Evolutionary conservation across 2,113 vertebrate species (phyloP).

Genomic region (Baryphthengus martii): DNA sequence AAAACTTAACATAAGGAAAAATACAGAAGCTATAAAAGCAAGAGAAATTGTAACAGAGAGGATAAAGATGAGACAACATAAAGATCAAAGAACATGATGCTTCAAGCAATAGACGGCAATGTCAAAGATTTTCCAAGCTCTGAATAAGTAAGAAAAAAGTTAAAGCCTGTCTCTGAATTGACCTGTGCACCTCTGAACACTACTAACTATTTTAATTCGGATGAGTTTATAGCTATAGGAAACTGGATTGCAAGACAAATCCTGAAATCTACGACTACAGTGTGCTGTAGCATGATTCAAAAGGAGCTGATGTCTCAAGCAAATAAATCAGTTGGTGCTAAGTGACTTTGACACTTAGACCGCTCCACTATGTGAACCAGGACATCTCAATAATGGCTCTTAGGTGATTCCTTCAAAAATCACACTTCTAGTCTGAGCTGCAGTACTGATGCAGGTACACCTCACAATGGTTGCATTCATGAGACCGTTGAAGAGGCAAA

Average conservation of each 20-base stretch:
- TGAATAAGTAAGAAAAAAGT: background rate
- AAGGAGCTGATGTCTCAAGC: background rate
- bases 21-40: constrained; percentile 36
- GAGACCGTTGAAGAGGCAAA: background rate
- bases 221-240: background rate
- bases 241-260: background rate
- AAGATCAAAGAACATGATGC: constrained; percentile 53
- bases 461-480: background rate
- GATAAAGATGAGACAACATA: constrained; percentile 49
- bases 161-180: constrained; percentile 8
- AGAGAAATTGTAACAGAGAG: constrained; percentile 15
- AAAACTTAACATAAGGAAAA: constrained; percentile 57
- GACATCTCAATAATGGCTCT: background rate
- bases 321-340: background rate
- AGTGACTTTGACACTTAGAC: background rate
- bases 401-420: background rate
- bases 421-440: background rate
- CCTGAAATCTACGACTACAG: background rate
- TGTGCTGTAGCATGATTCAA: background rate
- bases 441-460: background rate
- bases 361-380: background rate
- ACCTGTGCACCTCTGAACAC: constrained; percentile 20
- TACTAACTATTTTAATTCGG: background rate
- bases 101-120: constrained; percentile 34
- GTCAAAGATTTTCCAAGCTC: constrained; percentile 27